A percentile compares a stretch with the other conserved stretches of the same genome.
phyloP scores from a whole-genome alignment of 2,113 vertebrate genomes.

The Erpornis zantholeuca region DNA sequence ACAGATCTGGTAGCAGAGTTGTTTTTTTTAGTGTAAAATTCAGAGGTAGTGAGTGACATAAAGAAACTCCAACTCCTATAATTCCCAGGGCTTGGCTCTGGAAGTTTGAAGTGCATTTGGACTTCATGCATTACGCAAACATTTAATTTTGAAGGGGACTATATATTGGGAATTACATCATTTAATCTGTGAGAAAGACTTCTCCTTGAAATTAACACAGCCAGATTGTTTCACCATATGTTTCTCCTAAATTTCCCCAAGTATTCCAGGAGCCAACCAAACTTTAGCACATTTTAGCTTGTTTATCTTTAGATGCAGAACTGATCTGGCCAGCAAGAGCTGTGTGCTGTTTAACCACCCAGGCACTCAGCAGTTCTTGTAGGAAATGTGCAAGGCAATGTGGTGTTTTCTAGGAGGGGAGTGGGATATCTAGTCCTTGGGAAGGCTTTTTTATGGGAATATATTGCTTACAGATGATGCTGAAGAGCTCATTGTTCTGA shows the following conservation, averaged over 20 bases:
- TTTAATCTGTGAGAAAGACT: neutral
- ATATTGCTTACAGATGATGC: neutral
- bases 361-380: neutral
- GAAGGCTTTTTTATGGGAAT: neutral
- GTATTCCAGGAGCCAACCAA: neutral
- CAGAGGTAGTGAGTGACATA: neutral
- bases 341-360: neutral
- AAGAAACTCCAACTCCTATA: neutral
- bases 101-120: neutral
- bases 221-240: neutral
- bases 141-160: neutral
- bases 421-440: neutral
- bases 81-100: neutral
- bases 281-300: neutral
- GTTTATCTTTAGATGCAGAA: neutral
- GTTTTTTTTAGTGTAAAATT: neutral
- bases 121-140: neutral
- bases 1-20: neutral
- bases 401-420: accelerated
- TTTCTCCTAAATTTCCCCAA: neutral
- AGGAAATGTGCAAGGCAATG: neutral
- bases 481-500: neutral
- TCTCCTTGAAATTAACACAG: neutral
- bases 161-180: neutral
- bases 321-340: neutral